A percentile compares a stretch with the other conserved stretches of the same genome.
Conservation (phyloP, 2,888 invertebrate species). For the Eugnorisma glareosa region DNA sequence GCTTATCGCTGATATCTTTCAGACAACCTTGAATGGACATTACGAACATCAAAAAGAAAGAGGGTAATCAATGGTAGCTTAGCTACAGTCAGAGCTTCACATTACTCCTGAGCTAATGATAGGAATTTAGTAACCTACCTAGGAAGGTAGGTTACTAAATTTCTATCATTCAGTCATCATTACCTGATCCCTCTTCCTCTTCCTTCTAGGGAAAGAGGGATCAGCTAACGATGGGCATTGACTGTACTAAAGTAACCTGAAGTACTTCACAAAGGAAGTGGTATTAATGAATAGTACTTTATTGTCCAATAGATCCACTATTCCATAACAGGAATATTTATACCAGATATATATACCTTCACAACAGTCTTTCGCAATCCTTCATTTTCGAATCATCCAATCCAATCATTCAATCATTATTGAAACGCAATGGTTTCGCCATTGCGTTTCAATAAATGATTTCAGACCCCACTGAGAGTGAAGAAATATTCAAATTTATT, state of each 20-base stretch:
- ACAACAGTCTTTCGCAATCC: slow-evolving; percentile 11
- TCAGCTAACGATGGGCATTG: neutral
- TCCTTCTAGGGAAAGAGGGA: too few species aligned
- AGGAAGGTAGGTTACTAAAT: neutral
- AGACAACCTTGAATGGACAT: too few species aligned
- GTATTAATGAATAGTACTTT: neutral
- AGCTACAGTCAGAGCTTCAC: neutral
- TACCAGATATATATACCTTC: neutral
- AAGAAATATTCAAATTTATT: slow-evolving; percentile 29
- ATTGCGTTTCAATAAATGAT: slow-evolving; percentile 20
- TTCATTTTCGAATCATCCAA: neutral
- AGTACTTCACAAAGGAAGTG: neutral
- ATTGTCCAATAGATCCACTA: neutral
- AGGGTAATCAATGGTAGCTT: neutral
- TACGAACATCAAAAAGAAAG: too few species aligned
- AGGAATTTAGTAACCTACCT: too few species aligned
- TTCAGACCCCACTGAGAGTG: slow-evolving; percentile 1
- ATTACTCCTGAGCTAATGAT: neutral
- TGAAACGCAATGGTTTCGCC: too few species aligned
- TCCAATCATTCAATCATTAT: too few species aligned
- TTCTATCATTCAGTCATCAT: neutral
- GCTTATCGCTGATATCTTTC: too few species aligned
- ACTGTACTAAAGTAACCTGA: neutral
- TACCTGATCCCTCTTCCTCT: neutral
- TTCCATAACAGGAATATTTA: neutral